Evolutionary conservation across 2,797 vertebrate genomes (phyloP).

Genomic region (Loriculus beryllinus): DNA sequence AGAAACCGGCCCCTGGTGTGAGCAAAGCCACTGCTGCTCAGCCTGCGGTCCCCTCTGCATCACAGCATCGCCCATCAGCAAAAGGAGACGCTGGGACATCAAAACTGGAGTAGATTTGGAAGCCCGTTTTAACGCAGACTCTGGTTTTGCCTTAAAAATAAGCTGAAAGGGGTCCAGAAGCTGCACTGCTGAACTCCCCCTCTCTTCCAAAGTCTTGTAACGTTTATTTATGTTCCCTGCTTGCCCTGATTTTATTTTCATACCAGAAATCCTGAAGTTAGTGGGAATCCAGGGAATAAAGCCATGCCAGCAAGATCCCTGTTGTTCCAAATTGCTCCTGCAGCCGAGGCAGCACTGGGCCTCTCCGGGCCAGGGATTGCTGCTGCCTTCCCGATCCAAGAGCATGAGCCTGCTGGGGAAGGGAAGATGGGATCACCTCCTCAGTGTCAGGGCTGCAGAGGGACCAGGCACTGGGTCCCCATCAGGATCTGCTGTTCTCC

Average conservation of each 20-base stretch:
- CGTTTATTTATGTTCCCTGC: not conserved
- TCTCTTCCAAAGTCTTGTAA: not conserved
- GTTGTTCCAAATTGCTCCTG: not conserved
- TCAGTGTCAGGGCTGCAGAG: not conserved
- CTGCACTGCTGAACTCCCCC: not conserved
- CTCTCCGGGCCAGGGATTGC: not conserved
- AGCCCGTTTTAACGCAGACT: not conserved
- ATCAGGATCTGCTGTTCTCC: not conserved
- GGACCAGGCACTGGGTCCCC: not conserved
- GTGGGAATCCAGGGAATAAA: not conserved
- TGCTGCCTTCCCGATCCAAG: rapidly evolving
- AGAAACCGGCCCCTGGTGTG: rapidly evolving
- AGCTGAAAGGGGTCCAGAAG: not conserved
- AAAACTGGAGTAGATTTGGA: rapidly evolving
- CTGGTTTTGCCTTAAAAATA: not conserved
- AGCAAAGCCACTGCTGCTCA: rapidly evolving
- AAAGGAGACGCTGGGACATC: not conserved
- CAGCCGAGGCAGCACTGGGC: not conserved
- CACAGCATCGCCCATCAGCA: rapidly evolving
- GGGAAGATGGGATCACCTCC: not conserved
- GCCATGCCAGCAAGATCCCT: not conserved
- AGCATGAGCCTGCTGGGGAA: rapidly evolving
- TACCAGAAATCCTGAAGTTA: not conserved
- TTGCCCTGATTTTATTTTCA: not conserved
- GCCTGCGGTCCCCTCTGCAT: not conserved